Evolutionary conservation across 2,797 vertebrate genomes (phyloP).

Genomic region (Enteromius viviparus): DNA sequence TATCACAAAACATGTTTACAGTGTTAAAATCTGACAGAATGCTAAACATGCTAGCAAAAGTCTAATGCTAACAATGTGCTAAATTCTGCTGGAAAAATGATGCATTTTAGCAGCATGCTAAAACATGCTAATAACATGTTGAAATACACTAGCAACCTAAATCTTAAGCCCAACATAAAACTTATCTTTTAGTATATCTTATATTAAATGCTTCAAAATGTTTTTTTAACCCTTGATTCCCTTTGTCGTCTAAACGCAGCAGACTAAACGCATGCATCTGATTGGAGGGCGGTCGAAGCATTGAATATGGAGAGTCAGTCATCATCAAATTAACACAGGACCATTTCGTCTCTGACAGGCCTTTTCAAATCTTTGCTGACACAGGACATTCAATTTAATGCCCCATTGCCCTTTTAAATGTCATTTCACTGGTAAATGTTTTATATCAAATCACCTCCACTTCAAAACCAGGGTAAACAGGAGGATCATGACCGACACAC

Average conservation of each 20-base stretch:
- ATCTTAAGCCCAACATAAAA: background rate
- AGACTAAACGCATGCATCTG: background rate
- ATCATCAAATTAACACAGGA: constrained; percentile 55
- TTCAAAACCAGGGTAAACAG: constrained; percentile 8
- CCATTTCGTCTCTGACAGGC: constrained; percentile 52
- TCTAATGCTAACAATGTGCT: background rate
- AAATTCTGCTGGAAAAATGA: background rate
- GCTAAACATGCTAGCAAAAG: background rate
- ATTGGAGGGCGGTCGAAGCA: constrained; percentile 31
- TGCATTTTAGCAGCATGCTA: background rate
- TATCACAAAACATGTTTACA: no score
- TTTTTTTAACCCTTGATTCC: background rate
- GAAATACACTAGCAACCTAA: background rate
- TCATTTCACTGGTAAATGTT: constrained; percentile 58
- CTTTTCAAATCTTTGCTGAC: constrained; percentile 58
- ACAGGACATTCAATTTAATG: constrained; percentile 53
- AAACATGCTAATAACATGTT: no score
- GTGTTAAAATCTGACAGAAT: background rate
- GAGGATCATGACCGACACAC: background rate
- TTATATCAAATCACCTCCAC: constrained; percentile 48
- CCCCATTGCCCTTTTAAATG: constrained; percentile 57
- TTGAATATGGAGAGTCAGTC: constrained; percentile 50
- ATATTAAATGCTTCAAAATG: background rate
- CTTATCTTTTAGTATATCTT: background rate
- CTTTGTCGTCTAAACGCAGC: background rate